Evolutionary conservation across 2,797 vertebrate species (phyloP).

Genomic region (Rhinichthys osculus): DNA sequence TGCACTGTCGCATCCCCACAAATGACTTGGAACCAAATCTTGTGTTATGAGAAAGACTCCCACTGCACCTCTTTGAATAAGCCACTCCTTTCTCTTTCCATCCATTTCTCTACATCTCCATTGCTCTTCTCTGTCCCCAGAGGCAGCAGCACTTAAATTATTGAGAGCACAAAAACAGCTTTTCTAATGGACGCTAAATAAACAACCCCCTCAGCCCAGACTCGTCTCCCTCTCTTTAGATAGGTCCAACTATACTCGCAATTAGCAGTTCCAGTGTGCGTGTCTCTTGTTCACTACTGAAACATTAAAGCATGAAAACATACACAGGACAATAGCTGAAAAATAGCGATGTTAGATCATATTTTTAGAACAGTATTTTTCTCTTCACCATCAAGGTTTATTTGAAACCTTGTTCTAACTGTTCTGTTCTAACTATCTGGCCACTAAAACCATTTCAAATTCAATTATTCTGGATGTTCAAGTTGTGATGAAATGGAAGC

Average conservation of each 20-base stretch:
- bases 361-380: not conserved
- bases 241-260: not conserved
- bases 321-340: not conserved
- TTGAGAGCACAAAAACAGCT: slow-evolving; percentile 81
- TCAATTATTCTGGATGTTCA: not conserved
- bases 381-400: not conserved
- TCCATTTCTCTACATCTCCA: slow-evolving; percentile 56
- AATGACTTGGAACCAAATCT: slow-evolving; percentile 8
- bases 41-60: slow-evolving; percentile 9
- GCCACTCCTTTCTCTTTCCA: slow-evolving; percentile 38
- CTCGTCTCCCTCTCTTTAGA: slow-evolving; percentile 61
- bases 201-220: slow-evolving; percentile 71
- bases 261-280: not conserved
- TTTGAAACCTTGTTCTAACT: not conserved
- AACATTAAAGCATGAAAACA: not conserved
- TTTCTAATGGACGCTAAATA: slow-evolving; percentile 82
- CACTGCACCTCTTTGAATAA: slow-evolving; percentile 3
- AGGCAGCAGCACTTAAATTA: slow-evolving; percentile 80
- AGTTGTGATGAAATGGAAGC: not conserved
- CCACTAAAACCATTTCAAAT: not conserved
- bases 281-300: not conserved
- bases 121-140: slow-evolving; percentile 67
- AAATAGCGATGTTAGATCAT: not conserved
- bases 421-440: no score
- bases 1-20: not conserved